These are phyloP conservation scores for Dicyrtoma fusca DNA, from an alignment of 2,888 invertebrate species.

Conservation along the genomic window DNA sequence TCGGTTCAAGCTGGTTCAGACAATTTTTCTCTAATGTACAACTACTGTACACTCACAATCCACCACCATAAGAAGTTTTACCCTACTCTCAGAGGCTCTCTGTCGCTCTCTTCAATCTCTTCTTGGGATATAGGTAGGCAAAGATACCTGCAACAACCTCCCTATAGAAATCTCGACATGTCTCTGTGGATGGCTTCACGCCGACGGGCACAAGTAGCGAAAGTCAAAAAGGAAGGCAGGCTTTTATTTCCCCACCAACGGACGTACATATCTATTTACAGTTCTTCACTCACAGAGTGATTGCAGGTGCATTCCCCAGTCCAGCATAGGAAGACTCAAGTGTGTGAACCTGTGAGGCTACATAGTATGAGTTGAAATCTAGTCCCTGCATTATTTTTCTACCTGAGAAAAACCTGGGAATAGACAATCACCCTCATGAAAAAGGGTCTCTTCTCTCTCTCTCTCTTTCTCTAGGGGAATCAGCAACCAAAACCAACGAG, in stretches of 20 bases:
- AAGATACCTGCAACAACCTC: background rate
- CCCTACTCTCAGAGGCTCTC: background rate
- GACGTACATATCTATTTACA: conserved; percentile 4
- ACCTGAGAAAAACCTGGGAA: conserved; percentile 13
- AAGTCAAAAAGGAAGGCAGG: conserved; percentile 32
- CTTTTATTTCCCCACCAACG: conserved; percentile 22
- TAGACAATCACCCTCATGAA: conserved; percentile 12
- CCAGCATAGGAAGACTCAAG: background rate
- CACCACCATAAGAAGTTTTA: background rate
- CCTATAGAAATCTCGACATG: background rate
- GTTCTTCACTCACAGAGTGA: conserved; percentile 16
- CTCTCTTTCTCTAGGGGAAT: too few species aligned
- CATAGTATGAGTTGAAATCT: conserved; percentile 6
- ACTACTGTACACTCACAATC: conserved; percentile 1
- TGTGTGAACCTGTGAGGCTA: conserved; percentile 13
- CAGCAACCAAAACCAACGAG: too few species aligned
- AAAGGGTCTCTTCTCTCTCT: conserved; percentile 17
- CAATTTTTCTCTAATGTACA: conserved; percentile 13
- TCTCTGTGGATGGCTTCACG: conserved; percentile 25
- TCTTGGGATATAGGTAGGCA: background rate
- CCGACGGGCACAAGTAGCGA: conserved; percentile 32
- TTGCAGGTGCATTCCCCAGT: conserved; percentile 27
- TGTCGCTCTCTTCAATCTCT: conserved; percentile 8
- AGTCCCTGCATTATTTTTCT: background rate
- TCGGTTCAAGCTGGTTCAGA: conserved; percentile 18